A percentile compares a stretch with the other conserved stretches of the same genome.
These are phyloP conservation scores for Platysternon megacephalum DNA, from an alignment of 2,113 vertebrate species.

Conservation along the genomic window DNA sequence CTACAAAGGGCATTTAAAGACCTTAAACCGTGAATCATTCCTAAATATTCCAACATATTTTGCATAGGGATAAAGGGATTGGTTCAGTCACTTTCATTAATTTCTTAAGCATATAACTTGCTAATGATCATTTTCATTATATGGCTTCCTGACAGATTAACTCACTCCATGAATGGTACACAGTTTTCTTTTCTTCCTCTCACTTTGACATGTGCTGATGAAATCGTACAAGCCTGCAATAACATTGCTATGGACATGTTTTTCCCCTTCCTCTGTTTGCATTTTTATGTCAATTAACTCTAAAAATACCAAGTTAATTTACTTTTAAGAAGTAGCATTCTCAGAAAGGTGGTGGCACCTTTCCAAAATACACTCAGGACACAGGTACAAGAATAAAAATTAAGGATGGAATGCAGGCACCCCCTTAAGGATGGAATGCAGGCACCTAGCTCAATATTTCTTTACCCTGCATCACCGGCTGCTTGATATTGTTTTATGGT, in stretches of 20 bases:
- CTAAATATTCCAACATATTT: neutral
- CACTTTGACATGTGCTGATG: fast-evolving
- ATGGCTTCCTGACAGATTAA: neutral
- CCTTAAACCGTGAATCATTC: neutral
- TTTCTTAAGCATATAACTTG: neutral
- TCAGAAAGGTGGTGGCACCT: neutral
- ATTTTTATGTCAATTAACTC: neutral
- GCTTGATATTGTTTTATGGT: neutral
- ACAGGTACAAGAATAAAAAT: neutral
- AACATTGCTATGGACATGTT: neutral
- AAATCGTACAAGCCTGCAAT: fast-evolving
- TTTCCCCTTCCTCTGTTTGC: neutral
- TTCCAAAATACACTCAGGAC: neutral
- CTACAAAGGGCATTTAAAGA: fast-evolving
- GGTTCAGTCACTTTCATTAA: neutral
- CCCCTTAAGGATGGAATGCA: neutral
- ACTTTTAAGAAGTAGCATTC: neutral
- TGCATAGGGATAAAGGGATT: neutral
- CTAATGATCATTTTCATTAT: neutral
- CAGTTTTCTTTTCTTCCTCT: neutral
- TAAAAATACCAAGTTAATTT: neutral
- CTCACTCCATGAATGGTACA: neutral
- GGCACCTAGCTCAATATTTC: neutral
- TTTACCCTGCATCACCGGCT: neutral
- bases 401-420: neutral